These are phyloP conservation scores for Holacanthus passer DNA, from an alignment of 2,113 vertebrate species.

Conservation along the genomic window DNA sequence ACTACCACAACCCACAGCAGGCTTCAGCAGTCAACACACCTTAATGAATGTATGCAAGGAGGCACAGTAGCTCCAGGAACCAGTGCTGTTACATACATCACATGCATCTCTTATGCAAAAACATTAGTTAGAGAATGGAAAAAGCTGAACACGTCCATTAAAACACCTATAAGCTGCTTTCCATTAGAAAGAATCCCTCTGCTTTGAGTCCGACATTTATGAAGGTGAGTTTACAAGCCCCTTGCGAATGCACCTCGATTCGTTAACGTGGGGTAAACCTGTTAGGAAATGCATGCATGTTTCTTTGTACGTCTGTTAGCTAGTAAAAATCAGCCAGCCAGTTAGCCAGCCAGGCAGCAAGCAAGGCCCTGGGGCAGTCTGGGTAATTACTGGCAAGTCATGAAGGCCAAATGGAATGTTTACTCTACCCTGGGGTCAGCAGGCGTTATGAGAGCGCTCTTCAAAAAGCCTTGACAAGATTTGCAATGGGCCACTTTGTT, in stretches of 20 bases:
- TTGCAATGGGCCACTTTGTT: conserved; percentile 75
- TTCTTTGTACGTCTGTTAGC: conserved; percentile 71
- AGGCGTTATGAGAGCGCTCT: conserved; percentile 62
- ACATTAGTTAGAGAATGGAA: conserved; percentile 23
- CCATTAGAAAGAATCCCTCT: conserved; percentile 46
- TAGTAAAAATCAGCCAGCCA: conserved; percentile 71
- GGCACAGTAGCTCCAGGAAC: not conserved
- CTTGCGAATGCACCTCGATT: conserved; percentile 46
- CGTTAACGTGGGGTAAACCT: conserved; percentile 53
- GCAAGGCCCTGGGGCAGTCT: conserved; percentile 76
- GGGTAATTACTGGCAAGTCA: conserved; percentile 84
- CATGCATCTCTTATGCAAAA: conserved; percentile 5
- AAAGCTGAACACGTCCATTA: conserved; percentile 48
- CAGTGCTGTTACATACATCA: not conserved
- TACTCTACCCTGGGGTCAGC: conserved; percentile 81
- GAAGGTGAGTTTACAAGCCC: conserved; percentile 58
- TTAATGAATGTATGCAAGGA: conserved; percentile 17
- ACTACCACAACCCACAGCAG: conserved; percentile 22
- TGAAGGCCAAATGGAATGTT: conserved; percentile 85
- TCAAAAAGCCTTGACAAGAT: conserved; percentile 73
- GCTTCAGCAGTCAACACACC: conserved; percentile 23
- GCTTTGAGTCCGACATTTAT: conserved; percentile 46
- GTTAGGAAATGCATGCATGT: conserved; percentile 64
- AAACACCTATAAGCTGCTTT: conserved; percentile 39
- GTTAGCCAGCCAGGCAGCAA: conserved; percentile 51